phyloP scores from a whole-genome alignment of 2,888 invertebrate species.

The Tanaodytes sp. region DNA sequence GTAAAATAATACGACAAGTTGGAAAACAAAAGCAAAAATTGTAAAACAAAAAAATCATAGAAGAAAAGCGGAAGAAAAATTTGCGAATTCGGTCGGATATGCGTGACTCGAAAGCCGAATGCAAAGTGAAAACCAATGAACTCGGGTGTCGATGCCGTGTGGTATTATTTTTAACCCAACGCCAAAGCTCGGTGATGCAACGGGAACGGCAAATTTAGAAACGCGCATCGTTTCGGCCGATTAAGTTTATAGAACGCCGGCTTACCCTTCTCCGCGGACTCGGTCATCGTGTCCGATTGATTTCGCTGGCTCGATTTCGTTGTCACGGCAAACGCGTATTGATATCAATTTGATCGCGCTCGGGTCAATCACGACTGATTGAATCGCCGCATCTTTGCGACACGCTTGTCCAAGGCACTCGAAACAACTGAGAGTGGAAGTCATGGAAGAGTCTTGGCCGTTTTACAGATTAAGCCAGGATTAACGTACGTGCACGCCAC shows the following conservation, averaged over 20 bases:
- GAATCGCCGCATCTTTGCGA: constrained; percentile 33
- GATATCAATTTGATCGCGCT: constrained; percentile 5
- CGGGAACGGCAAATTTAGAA: constrained; percentile 23
- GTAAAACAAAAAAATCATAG: too few relatives aligned
- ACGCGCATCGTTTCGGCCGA: constrained; percentile 5
- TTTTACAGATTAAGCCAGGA: constrained; percentile 48
- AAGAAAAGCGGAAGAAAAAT: too few relatives aligned
- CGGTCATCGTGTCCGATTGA: constrained; percentile 25
- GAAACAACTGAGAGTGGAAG: constrained; percentile 35
- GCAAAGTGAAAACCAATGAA: constrained; percentile 36
- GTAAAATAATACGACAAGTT: too few relatives aligned
- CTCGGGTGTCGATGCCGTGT: constrained; percentile 6
- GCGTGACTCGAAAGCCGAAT: constrained; percentile 5
- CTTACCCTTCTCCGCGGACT: constrained; percentile 38
- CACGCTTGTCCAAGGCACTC: constrained; percentile 27
- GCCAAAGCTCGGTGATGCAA: constrained; percentile 29
- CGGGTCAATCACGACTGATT: constrained; percentile 25
- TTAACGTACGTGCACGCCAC: constrained; percentile 36
- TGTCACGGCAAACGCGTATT: not conserved
- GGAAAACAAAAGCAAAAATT: too few relatives aligned
- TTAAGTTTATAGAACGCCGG: constrained; percentile 18
- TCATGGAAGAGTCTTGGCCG: constrained; percentile 35
- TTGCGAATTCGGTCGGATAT: too few relatives aligned
- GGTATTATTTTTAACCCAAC: constrained; percentile 30
- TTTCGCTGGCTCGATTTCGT: too few relatives aligned